A percentile compares a stretch with the other conserved stretches of the same genome.
Conservation (phyloP, 2,888 invertebrate genomes). For the Heliconius hortense region DNA sequence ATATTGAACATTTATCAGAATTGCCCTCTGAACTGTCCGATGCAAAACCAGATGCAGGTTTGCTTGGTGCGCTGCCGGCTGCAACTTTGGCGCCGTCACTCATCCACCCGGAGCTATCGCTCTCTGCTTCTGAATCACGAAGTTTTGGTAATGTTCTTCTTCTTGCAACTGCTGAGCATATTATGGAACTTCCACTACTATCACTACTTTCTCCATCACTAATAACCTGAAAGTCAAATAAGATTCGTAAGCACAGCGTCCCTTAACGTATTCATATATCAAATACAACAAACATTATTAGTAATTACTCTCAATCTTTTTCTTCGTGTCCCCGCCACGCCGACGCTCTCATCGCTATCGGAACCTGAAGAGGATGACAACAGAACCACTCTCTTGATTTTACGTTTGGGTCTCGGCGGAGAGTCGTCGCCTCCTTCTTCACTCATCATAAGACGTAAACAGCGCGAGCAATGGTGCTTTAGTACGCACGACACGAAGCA, state of each 20-base stretch:
- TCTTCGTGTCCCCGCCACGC: slow-evolving; percentile 65
- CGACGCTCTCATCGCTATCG: slow-evolving; percentile 74
- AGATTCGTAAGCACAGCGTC: background rate
- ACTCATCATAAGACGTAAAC: slow-evolving; percentile 65
- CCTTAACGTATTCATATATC: background rate
- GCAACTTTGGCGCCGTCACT: slow-evolving; percentile 48
- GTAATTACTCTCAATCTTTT: slow-evolving; percentile 73
- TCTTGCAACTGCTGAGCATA: slow-evolving; percentile 57
- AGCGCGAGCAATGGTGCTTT: slow-evolving; percentile 51
- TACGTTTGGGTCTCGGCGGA: slow-evolving; percentile 62
- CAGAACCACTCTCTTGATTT: slow-evolving; percentile 65
- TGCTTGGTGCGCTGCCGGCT: slow-evolving; percentile 43
- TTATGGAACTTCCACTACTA: slow-evolving; percentile 69
- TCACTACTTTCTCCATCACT: slow-evolving; percentile 74
- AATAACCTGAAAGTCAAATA: slow-evolving; percentile 73
- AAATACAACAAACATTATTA: slow-evolving; percentile 17
- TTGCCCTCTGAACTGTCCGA: slow-evolving; percentile 86
- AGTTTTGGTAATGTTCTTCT: slow-evolving; percentile 62
- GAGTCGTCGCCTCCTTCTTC: slow-evolving; percentile 70
- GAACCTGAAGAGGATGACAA: slow-evolving; percentile 66
- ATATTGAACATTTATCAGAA: slow-evolving; percentile 94
- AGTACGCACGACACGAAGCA: slow-evolving; percentile 70
- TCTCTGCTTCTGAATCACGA: slow-evolving; percentile 67
- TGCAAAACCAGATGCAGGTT: slow-evolving; percentile 64
- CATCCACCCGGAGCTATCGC: slow-evolving; percentile 63